A percentile compares a stretch with the other conserved stretches of the same genome.
These are phyloP conservation scores for Chauna torquata DNA, from an alignment of 2,113 vertebrate species.

Conservation along the genomic window DNA sequence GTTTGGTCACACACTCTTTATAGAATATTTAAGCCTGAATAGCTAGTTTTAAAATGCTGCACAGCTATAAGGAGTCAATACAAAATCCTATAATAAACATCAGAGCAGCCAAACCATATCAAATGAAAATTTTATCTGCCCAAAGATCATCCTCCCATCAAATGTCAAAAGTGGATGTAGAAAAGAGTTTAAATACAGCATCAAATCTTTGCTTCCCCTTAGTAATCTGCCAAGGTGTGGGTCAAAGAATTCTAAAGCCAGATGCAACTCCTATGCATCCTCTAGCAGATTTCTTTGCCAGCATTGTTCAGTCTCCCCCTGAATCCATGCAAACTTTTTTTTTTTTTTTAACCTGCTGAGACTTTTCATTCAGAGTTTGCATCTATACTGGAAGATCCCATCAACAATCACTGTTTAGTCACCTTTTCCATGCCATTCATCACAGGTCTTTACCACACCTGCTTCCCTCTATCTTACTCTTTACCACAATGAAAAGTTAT, in stretches of 20 bases:
- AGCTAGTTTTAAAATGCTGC: neutral
- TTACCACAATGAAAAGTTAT: neutral
- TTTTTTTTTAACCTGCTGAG: neutral
- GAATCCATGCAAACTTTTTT: neutral
- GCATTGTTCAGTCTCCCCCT: neutral
- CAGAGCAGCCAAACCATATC: neutral
- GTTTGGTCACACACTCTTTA: fast-evolving
- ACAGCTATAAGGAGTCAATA: neutral
- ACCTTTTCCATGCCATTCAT: neutral
- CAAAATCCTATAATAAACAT: neutral
- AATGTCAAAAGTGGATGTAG: neutral
- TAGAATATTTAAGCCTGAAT: neutral
- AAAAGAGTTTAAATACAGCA: neutral
- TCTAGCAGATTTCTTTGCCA: neutral
- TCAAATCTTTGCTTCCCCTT: neutral
- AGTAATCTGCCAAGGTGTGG: neutral
- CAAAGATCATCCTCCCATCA: neutral
- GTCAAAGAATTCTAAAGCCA: neutral
- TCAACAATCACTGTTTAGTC: neutral
- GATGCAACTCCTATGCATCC: neutral
- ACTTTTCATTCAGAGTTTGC: neutral
- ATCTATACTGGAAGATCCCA: neutral
- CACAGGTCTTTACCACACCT: neutral
- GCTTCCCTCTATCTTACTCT: neutral
- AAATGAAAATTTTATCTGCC: neutral